Percentiles rank a stretch among this genome's conserved stretches.
Evolutionary conservation across 2,888 invertebrate genomes (phyloP).

Genomic region (Oscheius onirici): DNA sequence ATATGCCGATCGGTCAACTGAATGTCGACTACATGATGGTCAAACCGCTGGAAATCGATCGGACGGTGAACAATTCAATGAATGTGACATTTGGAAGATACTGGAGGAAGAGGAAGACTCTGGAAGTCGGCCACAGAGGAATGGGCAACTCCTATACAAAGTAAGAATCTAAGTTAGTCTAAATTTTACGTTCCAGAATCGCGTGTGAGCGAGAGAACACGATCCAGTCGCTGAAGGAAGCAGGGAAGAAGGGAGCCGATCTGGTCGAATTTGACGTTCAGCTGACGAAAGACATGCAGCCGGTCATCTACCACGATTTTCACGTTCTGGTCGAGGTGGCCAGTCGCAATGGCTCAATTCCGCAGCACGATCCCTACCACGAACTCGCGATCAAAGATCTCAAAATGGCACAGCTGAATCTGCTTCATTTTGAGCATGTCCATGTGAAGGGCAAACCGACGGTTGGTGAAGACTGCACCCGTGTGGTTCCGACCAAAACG

Average conservation of each 20-base stretch:
- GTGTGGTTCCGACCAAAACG: slow-evolving; percentile 16
- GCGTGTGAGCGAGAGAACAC: slow-evolving; percentile 88
- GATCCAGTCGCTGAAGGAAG: slow-evolving; percentile 90
- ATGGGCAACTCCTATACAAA: slow-evolving; percentile 84
- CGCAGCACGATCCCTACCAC: slow-evolving; percentile 40
- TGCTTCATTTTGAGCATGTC: slow-evolving; percentile 56
- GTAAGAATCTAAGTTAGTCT: slow-evolving; percentile 37
- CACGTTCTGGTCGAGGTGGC: slow-evolving; percentile 82
- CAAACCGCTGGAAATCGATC: slow-evolving; percentile 29
- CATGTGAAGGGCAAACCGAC: slow-evolving; percentile 3
- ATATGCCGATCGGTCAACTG: slow-evolving; percentile 53
- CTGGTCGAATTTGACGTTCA: slow-evolving; percentile 99
- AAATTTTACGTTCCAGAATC: no score
- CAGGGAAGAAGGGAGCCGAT: slow-evolving; percentile 92
- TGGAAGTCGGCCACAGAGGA: slow-evolving; percentile 96
- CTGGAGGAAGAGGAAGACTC: slow-evolving; percentile 59
- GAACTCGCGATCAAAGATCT: slow-evolving; percentile 60
- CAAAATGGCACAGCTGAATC: slow-evolving; percentile 52
- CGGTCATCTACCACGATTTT: slow-evolving; percentile 95
- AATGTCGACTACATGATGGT: slow-evolving; percentile 58
- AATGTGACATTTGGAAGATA: slow-evolving; percentile 41
- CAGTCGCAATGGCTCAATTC: slow-evolving; percentile 43
- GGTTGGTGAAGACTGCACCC: neutral
- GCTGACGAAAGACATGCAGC: slow-evolving; percentile 84
- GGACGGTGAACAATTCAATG: slow-evolving; percentile 37